phyloP scores from a whole-genome alignment of 2,888 invertebrate genomes.

The Leptarthrus brevirostris region DNA sequence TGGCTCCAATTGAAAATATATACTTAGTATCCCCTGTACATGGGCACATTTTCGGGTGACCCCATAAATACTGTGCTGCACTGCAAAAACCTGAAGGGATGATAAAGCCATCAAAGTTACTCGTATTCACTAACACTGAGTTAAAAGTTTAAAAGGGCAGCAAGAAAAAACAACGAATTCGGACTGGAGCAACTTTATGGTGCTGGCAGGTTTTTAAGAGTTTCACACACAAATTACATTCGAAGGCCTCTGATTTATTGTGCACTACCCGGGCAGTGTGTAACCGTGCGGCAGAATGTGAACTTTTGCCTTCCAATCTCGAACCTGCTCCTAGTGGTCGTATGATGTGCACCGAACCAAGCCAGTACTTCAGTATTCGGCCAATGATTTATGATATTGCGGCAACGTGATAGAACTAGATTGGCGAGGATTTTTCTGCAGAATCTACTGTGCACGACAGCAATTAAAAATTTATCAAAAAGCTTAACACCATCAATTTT shows the following conservation, averaged over 20 bases:
- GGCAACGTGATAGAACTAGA: constrained; percentile 13
- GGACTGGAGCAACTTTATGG: constrained; percentile 4
- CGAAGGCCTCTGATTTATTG: constrained; percentile 10
- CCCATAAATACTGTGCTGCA: neutral
- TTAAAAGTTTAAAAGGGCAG: neutral
- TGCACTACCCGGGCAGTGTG: neutral
- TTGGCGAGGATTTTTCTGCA: neutral
- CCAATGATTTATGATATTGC: constrained; percentile 14
- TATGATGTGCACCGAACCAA: neutral
- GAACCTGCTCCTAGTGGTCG: neutral
- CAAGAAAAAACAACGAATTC: neutral
- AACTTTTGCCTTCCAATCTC: neutral
- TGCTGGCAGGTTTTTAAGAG: constrained; percentile 13
- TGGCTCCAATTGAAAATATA: too few relatives aligned
- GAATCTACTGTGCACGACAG: neutral
- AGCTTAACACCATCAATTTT: neutral
- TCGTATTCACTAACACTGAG: constrained; percentile 3
- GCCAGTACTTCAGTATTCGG: neutral
- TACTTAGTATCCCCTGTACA: too few relatives aligned
- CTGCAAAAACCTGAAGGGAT: neutral
- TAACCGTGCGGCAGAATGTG: constrained; percentile 1
- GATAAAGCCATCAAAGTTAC: constrained; percentile 18
- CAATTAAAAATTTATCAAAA: constrained; percentile 15
- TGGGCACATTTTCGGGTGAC: neutral
- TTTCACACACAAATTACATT: constrained; percentile 18